These are phyloP conservation scores for Actinia equina DNA, from an alignment of 64 coral and sea anemone genomes.

Conservation along the genomic window DNA sequence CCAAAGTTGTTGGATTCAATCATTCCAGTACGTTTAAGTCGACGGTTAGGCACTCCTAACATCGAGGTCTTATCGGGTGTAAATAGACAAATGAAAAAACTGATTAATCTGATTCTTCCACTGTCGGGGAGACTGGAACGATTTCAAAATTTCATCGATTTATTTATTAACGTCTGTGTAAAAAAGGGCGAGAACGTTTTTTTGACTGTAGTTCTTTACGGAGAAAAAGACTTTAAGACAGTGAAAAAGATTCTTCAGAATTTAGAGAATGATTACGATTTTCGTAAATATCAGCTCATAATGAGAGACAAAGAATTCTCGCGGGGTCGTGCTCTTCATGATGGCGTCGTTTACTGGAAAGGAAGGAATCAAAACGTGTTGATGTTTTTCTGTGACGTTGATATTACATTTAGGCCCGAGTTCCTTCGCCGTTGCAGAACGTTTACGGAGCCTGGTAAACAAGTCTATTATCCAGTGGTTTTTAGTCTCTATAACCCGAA, in stretches of 20 bases:
- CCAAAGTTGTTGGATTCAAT: conserved; percentile 4
- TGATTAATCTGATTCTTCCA: conserved; percentile 80
- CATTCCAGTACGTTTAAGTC: conserved; percentile 49
- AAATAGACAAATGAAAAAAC: conserved; percentile 15
- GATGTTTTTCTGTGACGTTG: conserved; percentile 96
- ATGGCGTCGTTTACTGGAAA: conserved; percentile 87
- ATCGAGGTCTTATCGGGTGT: conserved; percentile 14
- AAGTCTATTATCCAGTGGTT: conserved; percentile 91
- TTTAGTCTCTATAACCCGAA: conserved; percentile 89
- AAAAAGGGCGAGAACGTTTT: conserved; percentile 82
- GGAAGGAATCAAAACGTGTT: conserved; percentile 47
- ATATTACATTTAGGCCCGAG: conserved; percentile 64
- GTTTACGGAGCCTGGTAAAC: conserved; percentile 56
- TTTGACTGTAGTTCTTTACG: conserved; percentile 82
- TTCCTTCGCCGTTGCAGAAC: conserved; percentile 79
- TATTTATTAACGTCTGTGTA: conserved; percentile 81
- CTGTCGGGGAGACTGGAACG: conserved; percentile 74
- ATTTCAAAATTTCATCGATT: conserved; percentile 81
- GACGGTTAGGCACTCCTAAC: conserved; percentile 11
- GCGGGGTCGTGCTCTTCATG: conserved; percentile 78
- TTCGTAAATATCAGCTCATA: conserved; percentile 75
- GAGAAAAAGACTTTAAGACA: conserved; percentile 68
- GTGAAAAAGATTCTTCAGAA: conserved; percentile 68
- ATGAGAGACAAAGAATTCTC: conserved; percentile 76
- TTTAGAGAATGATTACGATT: conserved; percentile 54